Conservation (phyloP, 1,140 invertebrate genomes). For the Sweltsa coloradensis region DNA sequence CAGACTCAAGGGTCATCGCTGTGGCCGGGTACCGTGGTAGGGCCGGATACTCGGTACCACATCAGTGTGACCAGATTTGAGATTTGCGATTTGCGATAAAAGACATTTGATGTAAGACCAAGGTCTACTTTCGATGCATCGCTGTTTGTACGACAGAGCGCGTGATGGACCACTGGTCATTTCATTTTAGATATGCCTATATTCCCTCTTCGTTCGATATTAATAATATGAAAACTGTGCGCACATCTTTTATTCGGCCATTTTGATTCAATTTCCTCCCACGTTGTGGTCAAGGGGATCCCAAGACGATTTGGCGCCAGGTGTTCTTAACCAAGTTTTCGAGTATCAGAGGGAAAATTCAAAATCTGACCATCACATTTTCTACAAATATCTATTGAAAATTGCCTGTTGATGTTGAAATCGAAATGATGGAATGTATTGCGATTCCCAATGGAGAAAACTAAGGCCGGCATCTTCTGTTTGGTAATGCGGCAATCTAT, state of each 20-base stretch:
- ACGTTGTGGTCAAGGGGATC: no score
- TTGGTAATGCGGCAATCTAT: no score
- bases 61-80: background rate
- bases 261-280: constrained; percentile 10
- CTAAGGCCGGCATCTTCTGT: no score
- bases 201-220: background rate
- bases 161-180: background rate
- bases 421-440: no score
- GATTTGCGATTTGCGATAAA: background rate
- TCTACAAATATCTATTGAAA: no score
- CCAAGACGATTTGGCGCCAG: no score
- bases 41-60: background rate
- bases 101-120: background rate
- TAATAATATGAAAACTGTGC: constrained; percentile 10
- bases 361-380: no score
- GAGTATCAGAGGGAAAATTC: no score
- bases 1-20: background rate
- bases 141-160: background rate
- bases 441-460: no score
- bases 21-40: background rate
- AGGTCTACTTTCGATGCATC: background rate
- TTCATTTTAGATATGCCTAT: constrained; percentile 8
- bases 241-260: constrained; percentile 1
- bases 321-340: no score
- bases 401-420: no score